Percentiles rank a stretch among this genome's conserved stretches.
Evolutionary conservation across 2,113 vertebrate genomes (phyloP).

Genomic region (Elaphurus davidianus): DNA sequence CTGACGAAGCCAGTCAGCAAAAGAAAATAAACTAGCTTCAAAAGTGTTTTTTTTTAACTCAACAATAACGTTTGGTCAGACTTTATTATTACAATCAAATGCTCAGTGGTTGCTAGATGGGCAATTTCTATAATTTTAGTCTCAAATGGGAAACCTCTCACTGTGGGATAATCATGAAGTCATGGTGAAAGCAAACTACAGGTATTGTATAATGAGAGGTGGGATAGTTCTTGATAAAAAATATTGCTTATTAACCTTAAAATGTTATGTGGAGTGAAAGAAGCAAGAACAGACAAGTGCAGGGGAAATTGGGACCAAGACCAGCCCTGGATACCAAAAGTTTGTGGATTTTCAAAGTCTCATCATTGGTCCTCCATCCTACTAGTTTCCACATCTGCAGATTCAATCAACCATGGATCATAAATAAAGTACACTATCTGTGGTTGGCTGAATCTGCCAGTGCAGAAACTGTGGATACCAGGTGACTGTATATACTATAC

Average conservation of each 20-base stretch:
- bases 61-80: background rate
- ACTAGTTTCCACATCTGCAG: background rate
- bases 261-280: background rate
- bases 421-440: background rate
- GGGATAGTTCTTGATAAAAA: background rate
- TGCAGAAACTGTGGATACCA: background rate
- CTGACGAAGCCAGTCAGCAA: background rate
- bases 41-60: background rate
- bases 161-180: background rate
- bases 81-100: background rate
- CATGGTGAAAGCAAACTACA: background rate
- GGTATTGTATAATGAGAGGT: background rate
- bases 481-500: background rate
- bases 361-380: background rate
- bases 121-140: slow-evolving; percentile 18
- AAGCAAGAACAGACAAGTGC: background rate
- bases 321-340: background rate
- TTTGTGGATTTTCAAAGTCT: background rate
- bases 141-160: background rate
- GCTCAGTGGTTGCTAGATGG: background rate
- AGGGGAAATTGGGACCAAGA: background rate
- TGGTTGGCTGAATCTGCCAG: background rate
- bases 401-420: background rate
- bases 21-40: background rate
- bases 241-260: background rate